Evolutionary conservation across 2,888 invertebrate species (phyloP).

Genomic region (Incurvaria masculella): DNA sequence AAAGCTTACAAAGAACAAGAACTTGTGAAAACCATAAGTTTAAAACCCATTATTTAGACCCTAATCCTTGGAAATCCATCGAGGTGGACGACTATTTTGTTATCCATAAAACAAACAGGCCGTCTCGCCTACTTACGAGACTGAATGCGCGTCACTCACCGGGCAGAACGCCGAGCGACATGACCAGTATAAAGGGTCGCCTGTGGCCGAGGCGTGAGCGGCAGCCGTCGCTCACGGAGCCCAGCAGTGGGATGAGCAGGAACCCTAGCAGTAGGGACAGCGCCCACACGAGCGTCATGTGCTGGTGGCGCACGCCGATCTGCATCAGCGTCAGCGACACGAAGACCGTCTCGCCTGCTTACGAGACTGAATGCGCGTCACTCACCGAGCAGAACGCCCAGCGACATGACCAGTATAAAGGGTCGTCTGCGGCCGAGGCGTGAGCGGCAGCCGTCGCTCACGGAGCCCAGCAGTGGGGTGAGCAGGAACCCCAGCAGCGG

Average conservation of each 20-base stretch:
- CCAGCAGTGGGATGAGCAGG: slow-evolving; percentile 88
- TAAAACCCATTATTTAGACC: too few species aligned
- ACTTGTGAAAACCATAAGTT: too few species aligned
- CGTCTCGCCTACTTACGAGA: slow-evolving; percentile 96
- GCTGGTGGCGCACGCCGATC: slow-evolving; percentile 88
- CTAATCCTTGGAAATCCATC: too few species aligned
- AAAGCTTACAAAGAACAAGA: too few species aligned
- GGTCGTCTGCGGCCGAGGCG: slow-evolving; percentile 84
- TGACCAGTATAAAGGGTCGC: slow-evolving; percentile 85
- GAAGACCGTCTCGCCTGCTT: slow-evolving; percentile 96
- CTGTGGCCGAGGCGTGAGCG: slow-evolving; percentile 75
- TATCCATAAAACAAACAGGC: slow-evolving; percentile 98
- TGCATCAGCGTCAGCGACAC: slow-evolving; percentile 94
- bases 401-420: slow-evolving; percentile 84
- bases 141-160: slow-evolving; percentile 61
- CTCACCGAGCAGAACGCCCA: slow-evolving; percentile 86
- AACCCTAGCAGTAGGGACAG: slow-evolving; percentile 92
- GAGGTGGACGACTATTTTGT: too few species aligned
- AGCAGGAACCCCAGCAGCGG: slow-evolving; percentile 93
- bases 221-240: slow-evolving; percentile 90
- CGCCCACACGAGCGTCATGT: slow-evolving; percentile 96
- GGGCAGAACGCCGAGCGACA: slow-evolving; percentile 85
- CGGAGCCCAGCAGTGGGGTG: slow-evolving; percentile 87
- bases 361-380: slow-evolving; percentile 62
- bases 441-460: slow-evolving; percentile 85